Percentiles rank a stretch among this genome's conserved stretches.
phyloP scores from a whole-genome alignment of 2,888 invertebrate species.

The Stramonita haemastoma region DNA sequence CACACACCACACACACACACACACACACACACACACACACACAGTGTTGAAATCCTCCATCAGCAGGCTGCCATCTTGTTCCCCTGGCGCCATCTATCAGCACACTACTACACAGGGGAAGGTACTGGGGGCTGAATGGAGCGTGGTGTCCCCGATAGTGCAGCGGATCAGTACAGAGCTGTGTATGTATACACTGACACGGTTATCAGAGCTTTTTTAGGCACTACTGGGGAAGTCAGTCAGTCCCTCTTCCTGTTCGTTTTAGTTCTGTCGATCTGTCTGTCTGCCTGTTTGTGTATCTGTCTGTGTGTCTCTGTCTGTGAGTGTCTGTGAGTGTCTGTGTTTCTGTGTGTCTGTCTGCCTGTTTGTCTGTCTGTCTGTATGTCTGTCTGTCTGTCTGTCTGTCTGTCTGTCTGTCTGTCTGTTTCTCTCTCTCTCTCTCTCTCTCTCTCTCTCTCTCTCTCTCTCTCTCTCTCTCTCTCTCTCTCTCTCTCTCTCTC shows the following conservation, averaged over 20 bases:
- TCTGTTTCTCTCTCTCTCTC: neutral
- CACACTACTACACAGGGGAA: conserved; percentile 4
- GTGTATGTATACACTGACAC: neutral
- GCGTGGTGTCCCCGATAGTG: conserved; percentile 8
- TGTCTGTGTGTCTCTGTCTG: neutral
- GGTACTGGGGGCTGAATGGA: neutral
- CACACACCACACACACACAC: no score
- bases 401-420: neutral
- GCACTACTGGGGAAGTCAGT: neutral
- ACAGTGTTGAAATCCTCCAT: neutral
- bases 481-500: conserved; percentile 4
- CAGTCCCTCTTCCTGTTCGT: neutral
- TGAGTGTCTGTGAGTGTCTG: neutral
- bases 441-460: neutral
- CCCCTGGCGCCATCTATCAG: neutral
- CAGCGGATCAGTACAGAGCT: neutral
- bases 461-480: neutral
- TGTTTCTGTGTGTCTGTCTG: neutral
- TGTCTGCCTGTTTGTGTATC: neutral
- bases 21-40: no score
- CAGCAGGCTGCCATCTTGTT: conserved; percentile 6
- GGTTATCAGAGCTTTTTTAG: neutral
- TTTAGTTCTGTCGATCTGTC: neutral
- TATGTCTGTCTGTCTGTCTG: neutral
- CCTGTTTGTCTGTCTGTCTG: neutral